Percentiles rank a stretch among this genome's conserved stretches.
These are phyloP conservation scores for Pterostichus madidus DNA, from an alignment of 2,888 invertebrate species.

Conservation along the genomic window DNA sequence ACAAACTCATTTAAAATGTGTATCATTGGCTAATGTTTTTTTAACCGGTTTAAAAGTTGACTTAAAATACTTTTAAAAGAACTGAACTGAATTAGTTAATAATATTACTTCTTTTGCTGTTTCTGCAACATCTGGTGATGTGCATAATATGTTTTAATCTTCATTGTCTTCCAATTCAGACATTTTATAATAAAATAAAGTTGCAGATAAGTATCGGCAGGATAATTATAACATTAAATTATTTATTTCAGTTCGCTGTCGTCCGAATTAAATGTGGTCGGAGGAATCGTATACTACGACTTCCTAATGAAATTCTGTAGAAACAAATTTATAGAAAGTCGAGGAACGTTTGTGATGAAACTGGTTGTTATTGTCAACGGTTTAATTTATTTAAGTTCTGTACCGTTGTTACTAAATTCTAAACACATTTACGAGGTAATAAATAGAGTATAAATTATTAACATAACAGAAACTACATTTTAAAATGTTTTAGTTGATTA, in stretches of 20 bases:
- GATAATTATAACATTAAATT: too few species aligned
- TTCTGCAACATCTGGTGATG: too few species aligned
- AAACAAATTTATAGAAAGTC: constrained; percentile 37
- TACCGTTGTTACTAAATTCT: constrained; percentile 50
- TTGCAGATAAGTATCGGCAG: too few species aligned
- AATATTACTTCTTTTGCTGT: too few species aligned
- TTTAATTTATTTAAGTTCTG: constrained; percentile 40
- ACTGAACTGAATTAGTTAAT: too few species aligned
- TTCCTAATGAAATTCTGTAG: constrained; percentile 38
- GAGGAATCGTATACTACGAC: constrained; percentile 61
- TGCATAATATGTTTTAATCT: too few species aligned
- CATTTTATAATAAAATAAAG: too few species aligned
- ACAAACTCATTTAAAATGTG: too few species aligned
- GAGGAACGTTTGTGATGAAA: constrained; percentile 53
- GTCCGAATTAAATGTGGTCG: constrained; percentile 56
- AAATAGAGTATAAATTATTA: not conserved
- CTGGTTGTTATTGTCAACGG: constrained; percentile 50
- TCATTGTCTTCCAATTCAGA: too few species aligned
- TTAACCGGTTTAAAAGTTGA: too few species aligned
- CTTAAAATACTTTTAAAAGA: too few species aligned
- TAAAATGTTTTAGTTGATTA: constrained; percentile 32
- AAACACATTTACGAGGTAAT: constrained; percentile 60
- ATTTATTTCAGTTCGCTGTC: constrained; percentile 53
- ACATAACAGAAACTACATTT: constrained; percentile 10
- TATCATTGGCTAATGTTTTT: too few species aligned